Conservation (phyloP, 2,888 invertebrate genomes). For the Dorcus hopei region DNA sequence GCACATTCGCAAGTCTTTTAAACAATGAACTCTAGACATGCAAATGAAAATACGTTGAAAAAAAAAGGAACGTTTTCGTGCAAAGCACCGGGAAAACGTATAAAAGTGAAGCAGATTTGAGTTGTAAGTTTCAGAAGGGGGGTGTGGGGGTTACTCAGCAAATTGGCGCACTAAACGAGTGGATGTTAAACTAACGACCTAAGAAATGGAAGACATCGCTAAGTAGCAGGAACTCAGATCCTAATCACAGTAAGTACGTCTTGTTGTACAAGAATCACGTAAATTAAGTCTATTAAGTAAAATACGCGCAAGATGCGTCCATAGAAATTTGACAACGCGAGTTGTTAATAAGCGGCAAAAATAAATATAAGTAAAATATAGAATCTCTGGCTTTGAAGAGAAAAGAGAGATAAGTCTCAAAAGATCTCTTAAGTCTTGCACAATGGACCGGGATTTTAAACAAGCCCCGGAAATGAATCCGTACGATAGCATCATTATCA, state of each 20-base stretch:
- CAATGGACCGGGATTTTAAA: constrained; percentile 44
- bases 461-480: constrained; percentile 46
- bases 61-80: too few relatives aligned
- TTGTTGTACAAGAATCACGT: not conserved
- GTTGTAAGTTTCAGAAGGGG: constrained; percentile 4
- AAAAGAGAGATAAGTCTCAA: constrained; percentile 4
- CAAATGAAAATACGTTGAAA: too few relatives aligned
- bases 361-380: constrained; percentile 1
- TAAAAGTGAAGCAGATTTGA: constrained; percentile 6
- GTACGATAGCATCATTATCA: constrained; percentile 45
- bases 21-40: too few relatives aligned
- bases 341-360: not conserved
- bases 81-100: not conserved
- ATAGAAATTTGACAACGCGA: too few relatives aligned
- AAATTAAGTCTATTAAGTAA: not conserved
- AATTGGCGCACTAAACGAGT: constrained; percentile 44
- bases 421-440: constrained; percentile 27
- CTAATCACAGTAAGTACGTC: constrained; percentile 10
- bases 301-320: too few relatives aligned
- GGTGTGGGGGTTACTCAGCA: constrained; percentile 32
- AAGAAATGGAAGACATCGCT: constrained; percentile 41
- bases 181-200: constrained; percentile 42
- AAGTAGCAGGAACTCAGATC: constrained; percentile 24
- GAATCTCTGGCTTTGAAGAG: constrained; percentile 2
- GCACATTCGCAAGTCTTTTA: too few relatives aligned